Conservation (phyloP, 2,113 vertebrate species). For the Phoenicopterus ruber region DNA sequence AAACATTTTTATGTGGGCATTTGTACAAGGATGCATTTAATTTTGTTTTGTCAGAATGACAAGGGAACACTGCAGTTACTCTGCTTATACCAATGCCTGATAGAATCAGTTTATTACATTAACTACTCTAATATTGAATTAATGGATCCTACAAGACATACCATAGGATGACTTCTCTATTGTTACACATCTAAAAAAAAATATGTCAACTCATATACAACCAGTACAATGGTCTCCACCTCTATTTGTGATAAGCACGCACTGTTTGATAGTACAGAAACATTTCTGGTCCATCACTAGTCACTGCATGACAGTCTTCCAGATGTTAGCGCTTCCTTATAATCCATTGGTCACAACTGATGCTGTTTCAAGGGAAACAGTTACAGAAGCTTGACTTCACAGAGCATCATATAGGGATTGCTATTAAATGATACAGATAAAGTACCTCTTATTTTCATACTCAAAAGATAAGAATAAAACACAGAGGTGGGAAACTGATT, state of each 20-base stretch:
- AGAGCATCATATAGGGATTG: background rate
- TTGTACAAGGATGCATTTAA: background rate
- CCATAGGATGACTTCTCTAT: background rate
- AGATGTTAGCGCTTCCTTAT: background rate
- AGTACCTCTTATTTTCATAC: background rate
- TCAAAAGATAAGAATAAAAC: background rate
- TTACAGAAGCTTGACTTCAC: conserved; percentile 9
- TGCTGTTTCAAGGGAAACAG: conserved; percentile 24
- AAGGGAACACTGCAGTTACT: background rate
- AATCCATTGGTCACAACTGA: background rate
- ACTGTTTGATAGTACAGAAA: background rate
- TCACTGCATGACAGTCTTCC: background rate
- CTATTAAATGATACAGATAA: background rate
- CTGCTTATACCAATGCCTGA: background rate
- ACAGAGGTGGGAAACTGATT: background rate
- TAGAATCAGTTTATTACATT: background rate
- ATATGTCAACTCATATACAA: background rate
- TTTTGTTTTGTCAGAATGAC: background rate
- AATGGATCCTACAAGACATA: background rate
- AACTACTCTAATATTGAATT: background rate
- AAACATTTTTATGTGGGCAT: background rate
- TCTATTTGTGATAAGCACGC: background rate
- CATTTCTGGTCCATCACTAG: background rate
- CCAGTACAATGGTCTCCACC: background rate
- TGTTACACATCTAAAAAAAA: background rate